Conservation (phyloP, 2,797 vertebrate genomes). For the Anabas testudineus region DNA sequence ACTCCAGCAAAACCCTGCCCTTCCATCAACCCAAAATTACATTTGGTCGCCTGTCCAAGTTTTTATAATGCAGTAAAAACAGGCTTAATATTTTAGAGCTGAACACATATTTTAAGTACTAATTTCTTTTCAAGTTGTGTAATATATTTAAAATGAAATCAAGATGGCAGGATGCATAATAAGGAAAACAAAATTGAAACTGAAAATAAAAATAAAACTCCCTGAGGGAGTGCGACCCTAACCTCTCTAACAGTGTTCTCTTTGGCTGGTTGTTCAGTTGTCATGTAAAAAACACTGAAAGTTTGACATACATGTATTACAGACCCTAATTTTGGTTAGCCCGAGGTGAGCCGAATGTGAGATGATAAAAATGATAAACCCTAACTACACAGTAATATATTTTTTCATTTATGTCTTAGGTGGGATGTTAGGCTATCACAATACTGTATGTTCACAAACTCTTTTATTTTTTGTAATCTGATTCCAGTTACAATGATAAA, state of each 20-base stretch:
- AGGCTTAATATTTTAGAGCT: neutral
- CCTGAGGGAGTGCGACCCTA: slow-evolving; percentile 2
- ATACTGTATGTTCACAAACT: neutral
- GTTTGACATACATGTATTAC: slow-evolving; percentile 13
- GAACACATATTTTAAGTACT: neutral
- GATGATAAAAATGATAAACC: neutral
- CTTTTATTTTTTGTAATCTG: neutral
- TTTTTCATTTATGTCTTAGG: too few relatives aligned
- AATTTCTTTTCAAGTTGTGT: slow-evolving; percentile 25
- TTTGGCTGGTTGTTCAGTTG: slow-evolving; percentile 13
- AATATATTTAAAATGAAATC: slow-evolving; percentile 7
- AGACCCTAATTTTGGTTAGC: neutral
- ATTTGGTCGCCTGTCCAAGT: neutral
- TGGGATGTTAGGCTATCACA: too few relatives aligned
- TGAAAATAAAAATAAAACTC: slow-evolving; percentile 22
- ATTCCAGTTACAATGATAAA: neutral
- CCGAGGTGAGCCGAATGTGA: slow-evolving; percentile 12
- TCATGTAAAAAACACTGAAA: slow-evolving; percentile 23
- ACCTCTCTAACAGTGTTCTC: slow-evolving; percentile 10
- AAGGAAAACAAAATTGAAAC: slow-evolving; percentile 14
- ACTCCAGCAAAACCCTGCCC: neutral
- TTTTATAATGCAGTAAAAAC: slow-evolving; percentile 2
- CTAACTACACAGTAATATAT: neutral
- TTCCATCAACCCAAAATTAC: neutral
- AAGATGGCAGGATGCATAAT: slow-evolving; percentile 26